Conservation (phyloP, 2,113 vertebrate species). For the Brachypteracias leptosomus region DNA sequence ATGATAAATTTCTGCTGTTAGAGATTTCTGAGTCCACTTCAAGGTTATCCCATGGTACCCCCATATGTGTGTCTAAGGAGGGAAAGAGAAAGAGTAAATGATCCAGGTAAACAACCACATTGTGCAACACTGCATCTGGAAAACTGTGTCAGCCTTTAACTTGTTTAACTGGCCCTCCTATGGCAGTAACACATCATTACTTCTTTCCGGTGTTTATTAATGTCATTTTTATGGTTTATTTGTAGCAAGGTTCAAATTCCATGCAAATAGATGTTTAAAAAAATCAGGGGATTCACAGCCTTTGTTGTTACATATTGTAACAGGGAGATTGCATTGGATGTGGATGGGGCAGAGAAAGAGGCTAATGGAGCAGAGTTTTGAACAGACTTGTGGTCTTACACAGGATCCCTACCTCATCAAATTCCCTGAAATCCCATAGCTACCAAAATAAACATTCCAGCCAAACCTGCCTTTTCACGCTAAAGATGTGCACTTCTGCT, state of each 20-base stretch:
- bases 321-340: neutral
- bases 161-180: conserved; percentile 57
- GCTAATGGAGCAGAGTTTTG: neutral
- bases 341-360: neutral
- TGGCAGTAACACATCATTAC: conserved; percentile 63
- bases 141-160: conserved; percentile 63
- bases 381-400: neutral
- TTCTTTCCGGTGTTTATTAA: conserved; percentile 65
- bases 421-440: neutral
- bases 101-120: conserved; percentile 52
- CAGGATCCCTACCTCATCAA: neutral
- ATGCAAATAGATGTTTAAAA: neutral
- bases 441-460: neutral
- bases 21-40: neutral
- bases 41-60: neutral
- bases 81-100: conserved; percentile 27
- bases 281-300: neutral
- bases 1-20: neutral
- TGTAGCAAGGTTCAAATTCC: conserved; percentile 44
- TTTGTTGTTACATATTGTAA: neutral
- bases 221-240: conserved; percentile 64
- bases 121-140: conserved; percentile 53
- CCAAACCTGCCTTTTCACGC: neutral
- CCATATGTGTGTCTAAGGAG: neutral
- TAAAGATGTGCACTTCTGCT: neutral